phyloP scores from a whole-genome alignment of 2,113 vertebrate genomes.

The Donacobius atricapilla region DNA sequence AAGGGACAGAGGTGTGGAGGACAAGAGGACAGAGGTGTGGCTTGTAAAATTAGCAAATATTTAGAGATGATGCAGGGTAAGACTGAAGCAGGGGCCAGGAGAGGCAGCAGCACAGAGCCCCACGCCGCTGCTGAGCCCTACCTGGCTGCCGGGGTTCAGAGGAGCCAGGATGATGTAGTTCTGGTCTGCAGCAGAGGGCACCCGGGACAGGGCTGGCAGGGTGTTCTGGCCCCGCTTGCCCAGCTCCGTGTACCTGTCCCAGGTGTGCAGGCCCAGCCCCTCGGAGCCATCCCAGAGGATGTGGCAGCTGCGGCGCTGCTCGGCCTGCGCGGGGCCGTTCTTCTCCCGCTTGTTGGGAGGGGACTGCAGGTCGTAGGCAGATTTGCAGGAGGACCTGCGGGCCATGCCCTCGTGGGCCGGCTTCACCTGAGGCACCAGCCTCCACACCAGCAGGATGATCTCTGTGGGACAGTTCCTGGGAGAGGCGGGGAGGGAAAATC shows the following conservation, averaged over 20 bases:
- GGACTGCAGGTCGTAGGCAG: conserved; percentile 79
- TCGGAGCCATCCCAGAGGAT: conserved; percentile 76
- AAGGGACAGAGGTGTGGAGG: background rate
- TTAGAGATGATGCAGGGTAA: background rate
- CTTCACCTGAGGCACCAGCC: conserved; percentile 84
- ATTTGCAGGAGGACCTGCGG: conserved; percentile 86
- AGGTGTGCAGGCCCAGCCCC: conserved; percentile 71
- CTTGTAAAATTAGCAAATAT: background rate
- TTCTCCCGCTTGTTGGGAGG: conserved; percentile 83
- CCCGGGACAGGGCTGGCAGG: conserved; percentile 76
- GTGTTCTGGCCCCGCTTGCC: conserved; percentile 71
- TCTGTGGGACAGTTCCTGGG: conserved; percentile 85
- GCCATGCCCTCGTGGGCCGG: conserved; percentile 79
- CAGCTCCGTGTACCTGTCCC: conserved; percentile 80
- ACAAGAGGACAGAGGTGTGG: background rate
- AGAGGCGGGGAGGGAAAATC: background rate
- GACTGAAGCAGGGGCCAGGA: background rate
- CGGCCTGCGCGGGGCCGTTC: conserved; percentile 66
- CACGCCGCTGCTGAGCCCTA: conserved; percentile 12
- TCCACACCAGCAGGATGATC: conserved; percentile 90
- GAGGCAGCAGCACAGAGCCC: background rate
- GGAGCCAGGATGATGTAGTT: conserved; percentile 95
- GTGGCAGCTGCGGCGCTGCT: conserved; percentile 84
- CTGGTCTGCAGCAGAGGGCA: conserved; percentile 82
- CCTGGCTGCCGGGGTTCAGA: conserved; percentile 89